phyloP scores from a whole-genome alignment of 2,888 invertebrate genomes.

The Temnothorax unifasciatus region DNA sequence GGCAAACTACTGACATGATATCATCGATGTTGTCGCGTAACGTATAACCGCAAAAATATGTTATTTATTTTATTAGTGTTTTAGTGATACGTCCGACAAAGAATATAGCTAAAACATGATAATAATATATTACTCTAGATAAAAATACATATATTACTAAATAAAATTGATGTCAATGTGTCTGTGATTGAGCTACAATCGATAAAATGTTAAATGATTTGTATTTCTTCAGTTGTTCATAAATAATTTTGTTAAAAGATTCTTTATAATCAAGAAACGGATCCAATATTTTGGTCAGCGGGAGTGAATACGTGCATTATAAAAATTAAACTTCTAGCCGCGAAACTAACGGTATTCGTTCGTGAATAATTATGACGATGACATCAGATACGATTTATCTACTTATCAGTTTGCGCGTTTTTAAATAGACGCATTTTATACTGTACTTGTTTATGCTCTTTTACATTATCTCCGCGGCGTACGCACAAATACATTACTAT shows the following conservation, averaged over 20 bases:
- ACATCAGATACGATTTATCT: slow-evolving; percentile 36
- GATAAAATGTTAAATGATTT: not conserved
- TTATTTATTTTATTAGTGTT: not conserved
- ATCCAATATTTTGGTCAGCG: not conserved
- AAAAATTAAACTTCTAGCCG: not conserved
- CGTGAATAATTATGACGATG: slow-evolving; percentile 12
- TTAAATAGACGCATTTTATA: slow-evolving; percentile 6
- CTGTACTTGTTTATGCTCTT: not conserved
- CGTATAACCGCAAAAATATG: not conserved
- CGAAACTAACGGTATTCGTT: not conserved
- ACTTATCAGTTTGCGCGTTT: slow-evolving; percentile 39
- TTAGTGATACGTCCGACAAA: not conserved
- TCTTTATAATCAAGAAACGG: not conserved
- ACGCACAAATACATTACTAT: slow-evolving; percentile 8
- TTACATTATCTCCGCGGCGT: slow-evolving; percentile 6
- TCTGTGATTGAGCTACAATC: not conserved
- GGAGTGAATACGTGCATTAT: not conserved
- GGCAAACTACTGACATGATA: not conserved
- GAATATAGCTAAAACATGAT: not conserved
- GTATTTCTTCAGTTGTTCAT: not conserved
- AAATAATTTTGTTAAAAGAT: not conserved
- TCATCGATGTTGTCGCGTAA: not conserved
- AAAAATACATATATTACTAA: not conserved
- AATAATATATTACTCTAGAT: not conserved
- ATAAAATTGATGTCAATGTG: not conserved